phyloP scores from a whole-genome alignment of 2,113 vertebrate species.

The Scolopax mira region DNA sequence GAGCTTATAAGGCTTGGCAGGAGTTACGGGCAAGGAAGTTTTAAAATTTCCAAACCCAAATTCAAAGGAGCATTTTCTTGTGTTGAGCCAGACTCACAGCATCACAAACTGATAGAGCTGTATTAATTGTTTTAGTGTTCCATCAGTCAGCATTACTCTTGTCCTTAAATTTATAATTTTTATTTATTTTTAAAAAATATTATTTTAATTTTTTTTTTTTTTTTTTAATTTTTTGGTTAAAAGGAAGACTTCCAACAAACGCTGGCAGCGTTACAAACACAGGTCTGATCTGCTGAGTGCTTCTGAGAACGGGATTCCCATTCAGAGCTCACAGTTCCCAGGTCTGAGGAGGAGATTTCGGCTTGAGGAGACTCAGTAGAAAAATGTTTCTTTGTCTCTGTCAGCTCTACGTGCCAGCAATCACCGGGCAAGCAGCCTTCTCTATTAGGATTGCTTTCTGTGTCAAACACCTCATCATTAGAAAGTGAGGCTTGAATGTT shows the following conservation, averaged over 20 bases:
- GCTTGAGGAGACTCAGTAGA: background rate
- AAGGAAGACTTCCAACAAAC: background rate
- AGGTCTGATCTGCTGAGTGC: background rate
- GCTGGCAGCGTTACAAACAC: background rate
- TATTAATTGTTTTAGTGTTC: background rate
- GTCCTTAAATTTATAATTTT: too few relatives aligned
- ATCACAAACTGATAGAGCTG: background rate
- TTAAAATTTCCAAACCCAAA: background rate
- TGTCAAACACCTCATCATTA: conserved; percentile 60
- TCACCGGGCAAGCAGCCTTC: background rate
- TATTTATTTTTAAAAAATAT: too few relatives aligned
- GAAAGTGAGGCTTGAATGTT: conserved; percentile 51
- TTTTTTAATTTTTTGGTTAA: background rate
- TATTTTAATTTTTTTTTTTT: too few relatives aligned
- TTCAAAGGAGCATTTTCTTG: background rate
- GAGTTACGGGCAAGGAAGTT: background rate
- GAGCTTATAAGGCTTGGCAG: background rate
- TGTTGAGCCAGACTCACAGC: background rate
- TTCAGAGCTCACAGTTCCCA: background rate
- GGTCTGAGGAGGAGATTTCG: background rate
- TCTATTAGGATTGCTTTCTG: conserved; percentile 38
- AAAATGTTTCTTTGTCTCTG: conserved; percentile 36
- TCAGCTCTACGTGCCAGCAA: conserved; percentile 5
- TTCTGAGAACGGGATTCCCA: background rate
- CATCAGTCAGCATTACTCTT: background rate